Base-by-base conservation (phyloP, 2,888 invertebrate species). In the Diarsia dahlii region DNA sequence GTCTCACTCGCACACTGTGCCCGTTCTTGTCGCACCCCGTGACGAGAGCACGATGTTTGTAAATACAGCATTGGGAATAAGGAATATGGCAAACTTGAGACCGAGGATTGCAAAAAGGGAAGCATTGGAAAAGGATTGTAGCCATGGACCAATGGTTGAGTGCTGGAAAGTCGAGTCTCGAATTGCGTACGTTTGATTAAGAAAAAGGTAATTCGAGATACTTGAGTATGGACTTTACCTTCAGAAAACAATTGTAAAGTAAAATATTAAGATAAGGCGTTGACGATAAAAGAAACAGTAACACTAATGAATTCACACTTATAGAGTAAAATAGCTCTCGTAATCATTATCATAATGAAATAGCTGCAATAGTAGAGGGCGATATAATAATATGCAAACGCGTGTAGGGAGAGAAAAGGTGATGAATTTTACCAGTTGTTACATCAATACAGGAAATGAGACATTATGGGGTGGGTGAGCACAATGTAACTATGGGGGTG, bases 391-490 rank as follows among this genome's bases (percentile, higher is more conserved):
- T 28, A 71, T 63, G 50, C 12, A 52, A 28, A 48, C 20, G n/a
- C 23, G 46, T 45, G 45, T n/a, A 3, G 28, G 28, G 48, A 48
- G 60, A 54, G 34, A 48, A 71, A 79, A 71, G 28, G 64, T 82
- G 78, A 81, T 78, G 78, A 74, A 73, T 76, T 72, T 78, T 60
- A 74, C 64, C 74, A 73, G 78, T 82, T 88, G 89, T 91, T 92
- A 84, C 84, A 87, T 91, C 92, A 87, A 92, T 92, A 90, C 90
- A 87, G 91, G 92, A 91, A 89, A 85, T 82, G 76, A 72, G 15
- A 66, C 76, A 81, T 72, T 75, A 84, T 69, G 86, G 90, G 90
- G 89, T 90, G 90, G 84, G 81, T 82, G 78, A 62, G 23, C 56
- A 68, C 65, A 72, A 70, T 76, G 78, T 76, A 28, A 74, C 74